These are phyloP conservation scores for Intellagama lesueurii DNA, from an alignment of 2,797 vertebrate genomes.

Conservation along the genomic window DNA sequence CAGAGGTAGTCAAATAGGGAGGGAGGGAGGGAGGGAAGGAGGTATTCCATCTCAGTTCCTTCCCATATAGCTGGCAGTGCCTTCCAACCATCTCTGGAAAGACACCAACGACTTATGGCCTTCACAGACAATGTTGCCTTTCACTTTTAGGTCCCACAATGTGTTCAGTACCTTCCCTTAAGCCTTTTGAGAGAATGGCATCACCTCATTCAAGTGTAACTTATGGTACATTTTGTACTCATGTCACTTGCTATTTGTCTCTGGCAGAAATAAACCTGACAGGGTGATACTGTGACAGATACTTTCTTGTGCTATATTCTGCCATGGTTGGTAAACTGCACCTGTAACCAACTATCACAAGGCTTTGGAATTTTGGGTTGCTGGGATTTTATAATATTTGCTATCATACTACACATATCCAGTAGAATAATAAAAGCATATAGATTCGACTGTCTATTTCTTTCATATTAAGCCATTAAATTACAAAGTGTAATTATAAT, in stretches of 20 bases:
- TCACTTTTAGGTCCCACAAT: not conserved
- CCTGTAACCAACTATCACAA: not conserved
- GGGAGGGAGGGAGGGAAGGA: too few relatives aligned
- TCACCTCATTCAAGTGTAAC: not conserved
- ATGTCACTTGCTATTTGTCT: not conserved
- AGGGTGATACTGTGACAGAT: not conserved
- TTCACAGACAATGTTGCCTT: not conserved
- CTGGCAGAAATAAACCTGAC: not conserved
- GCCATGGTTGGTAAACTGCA: not conserved
- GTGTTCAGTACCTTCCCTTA: not conserved
- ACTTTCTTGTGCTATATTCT: not conserved
- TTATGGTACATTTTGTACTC: not conserved
- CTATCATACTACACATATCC: not conserved
- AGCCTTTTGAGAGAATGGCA: not conserved
- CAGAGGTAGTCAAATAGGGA: not conserved
- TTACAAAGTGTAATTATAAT: not conserved
- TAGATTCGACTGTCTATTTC: not conserved
- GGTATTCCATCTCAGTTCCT: too few relatives aligned
- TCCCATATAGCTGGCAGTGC: too few relatives aligned
- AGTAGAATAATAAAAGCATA: constrained; percentile 1
- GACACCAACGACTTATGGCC: too few relatives aligned
- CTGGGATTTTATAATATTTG: not conserved
- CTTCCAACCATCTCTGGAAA: not conserved
- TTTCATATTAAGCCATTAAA: constrained; percentile 24
- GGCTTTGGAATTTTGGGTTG: constrained; percentile 1